Evolutionary conservation across 1,140 invertebrate species (phyloP).

Genomic region (Helicoverpa zea): DNA sequence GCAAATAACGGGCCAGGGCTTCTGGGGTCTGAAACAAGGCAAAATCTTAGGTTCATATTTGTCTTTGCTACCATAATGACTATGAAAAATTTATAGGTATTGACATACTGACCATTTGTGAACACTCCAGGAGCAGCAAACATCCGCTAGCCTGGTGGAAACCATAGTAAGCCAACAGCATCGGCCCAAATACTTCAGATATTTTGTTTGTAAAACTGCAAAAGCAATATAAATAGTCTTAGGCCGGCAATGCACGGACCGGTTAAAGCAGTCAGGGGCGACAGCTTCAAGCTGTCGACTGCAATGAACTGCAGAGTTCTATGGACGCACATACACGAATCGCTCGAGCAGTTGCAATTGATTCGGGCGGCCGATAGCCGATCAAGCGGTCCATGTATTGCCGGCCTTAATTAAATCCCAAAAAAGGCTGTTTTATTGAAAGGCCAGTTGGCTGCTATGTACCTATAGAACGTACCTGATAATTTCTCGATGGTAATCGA

Average conservation of each 20-base stretch:
- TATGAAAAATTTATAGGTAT: no score
- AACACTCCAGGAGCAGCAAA: slow-evolving; percentile 58
- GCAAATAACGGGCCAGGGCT: slow-evolving; percentile 53
- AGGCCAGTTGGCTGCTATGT: not conserved
- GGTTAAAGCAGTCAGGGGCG: no score
- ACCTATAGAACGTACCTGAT: slow-evolving; percentile 53
- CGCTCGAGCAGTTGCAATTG: no score
- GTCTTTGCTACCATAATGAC: no score
- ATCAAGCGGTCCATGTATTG: no score
- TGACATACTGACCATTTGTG: slow-evolving; percentile 55
- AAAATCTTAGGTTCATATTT: not conserved
- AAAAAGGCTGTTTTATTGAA: no score
- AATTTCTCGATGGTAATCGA: slow-evolving; percentile 55
- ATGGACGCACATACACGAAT: no score
- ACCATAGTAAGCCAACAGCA: slow-evolving; percentile 54
- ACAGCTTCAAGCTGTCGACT: no score
- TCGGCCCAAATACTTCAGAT: slow-evolving; percentile 53
- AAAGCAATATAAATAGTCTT: not conserved
- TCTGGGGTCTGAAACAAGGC: slow-evolving; percentile 50
- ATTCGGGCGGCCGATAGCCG: no score
- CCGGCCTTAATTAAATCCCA: no score
- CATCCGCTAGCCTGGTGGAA: slow-evolving; percentile 57
- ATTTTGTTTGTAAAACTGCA: slow-evolving; percentile 52
- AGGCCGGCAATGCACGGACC: no score
- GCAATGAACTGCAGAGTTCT: no score